Evolutionary conservation across 2,113 vertebrate species (phyloP), one percentile per base, ranked within the genome.

Genomic region (Callospermophilus lateralis): DNA sequence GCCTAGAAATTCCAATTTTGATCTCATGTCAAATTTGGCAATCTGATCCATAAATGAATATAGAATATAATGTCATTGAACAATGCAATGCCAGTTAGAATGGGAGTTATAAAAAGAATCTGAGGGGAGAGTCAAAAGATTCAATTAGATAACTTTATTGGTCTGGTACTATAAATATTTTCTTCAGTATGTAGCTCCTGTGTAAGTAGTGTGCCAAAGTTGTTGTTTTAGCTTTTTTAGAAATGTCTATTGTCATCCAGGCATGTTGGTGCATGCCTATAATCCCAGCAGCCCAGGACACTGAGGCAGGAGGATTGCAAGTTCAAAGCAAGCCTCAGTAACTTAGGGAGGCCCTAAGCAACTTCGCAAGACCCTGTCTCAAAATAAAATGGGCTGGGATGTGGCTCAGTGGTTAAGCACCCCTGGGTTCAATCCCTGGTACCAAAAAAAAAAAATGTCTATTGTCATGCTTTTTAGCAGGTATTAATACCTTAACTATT

Each of bases 1-100:
- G 61, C 45, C 91, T 92, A 79, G 97, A 93, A 92, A 39, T 81
- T 70, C 45, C 30, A 79, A 8, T 84, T 93, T 89, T 93, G 30
- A 83, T 42, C 28, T 96, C 34, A 45, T 90, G 88, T 24, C n/a
- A 81, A 90, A 96, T 84, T 78, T 94, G 16, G 39, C 89, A 95
- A 90, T 53, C 15, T 90, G 37, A 92, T 15, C 32, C 53, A n/a
- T 92, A 92, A 93, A 77, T 24, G 9, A 90, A 51, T 77, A 85
- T 81, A 80, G 76, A 96, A 61, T 45, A n/a, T 91, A 48, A 68
- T 68, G 15, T 67, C 53, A 42, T 12, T 61, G 20, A 84, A 90
- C 45, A 93, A 28, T 76, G 39, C 9, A 72, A 34, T 93, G 51
- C 77, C 42, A 90, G 8, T 68, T 37, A 70, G 28, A 92, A 28